Evolutionary conservation across 2,113 vertebrate species (phyloP), one percentile per base, ranked within the genome.

Genomic region (Meles meles): DNA sequence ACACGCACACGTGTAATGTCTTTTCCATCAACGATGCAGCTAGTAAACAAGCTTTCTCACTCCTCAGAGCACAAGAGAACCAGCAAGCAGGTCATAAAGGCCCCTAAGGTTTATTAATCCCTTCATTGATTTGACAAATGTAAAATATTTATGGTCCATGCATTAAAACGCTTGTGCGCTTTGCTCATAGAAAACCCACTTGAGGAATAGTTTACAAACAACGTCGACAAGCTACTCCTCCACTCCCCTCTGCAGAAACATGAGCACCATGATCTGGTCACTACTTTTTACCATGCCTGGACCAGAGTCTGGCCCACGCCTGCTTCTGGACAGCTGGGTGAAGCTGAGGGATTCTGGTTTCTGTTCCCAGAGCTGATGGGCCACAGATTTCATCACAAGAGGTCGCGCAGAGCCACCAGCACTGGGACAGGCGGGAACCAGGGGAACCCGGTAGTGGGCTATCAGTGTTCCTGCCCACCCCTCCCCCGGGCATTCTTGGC

Each of bases 41-140:
- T n/a, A 90, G 88, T 27, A 65, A 93, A 82, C 89, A 39, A 69
- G 72, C 42, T 8, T 65, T 17, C n/a, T 93, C 52, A 92, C 57
- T 83, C 65, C 82, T 72, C 25, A 87, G 90, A 96, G 71, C 76
- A 81, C 57, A 90, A 67, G 63, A 55, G 96, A 84, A 76, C 77
- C 42, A 72, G 74, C 79, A 98, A 96, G 82, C 95, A 95, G 96
- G 97, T 97, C 95, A 95, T 52, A 87, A 93, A 84, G 86, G 42
- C 90, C 90, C 92, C 44, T 65, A 76, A 94, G 95, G 90, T 95
- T 97, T 97, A 94, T 96, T 96, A 98, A 97, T 97, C 87, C 95
- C 94, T 96, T 96, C 97, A 97, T 84, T 96, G 96, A 95, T 87
- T 97, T 44, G 67, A 96, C 97, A 97, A 95, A 97, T 93, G 94